Conservation (phyloP, 2,113 vertebrate genomes). For the Dermatemys mawii region DNA sequence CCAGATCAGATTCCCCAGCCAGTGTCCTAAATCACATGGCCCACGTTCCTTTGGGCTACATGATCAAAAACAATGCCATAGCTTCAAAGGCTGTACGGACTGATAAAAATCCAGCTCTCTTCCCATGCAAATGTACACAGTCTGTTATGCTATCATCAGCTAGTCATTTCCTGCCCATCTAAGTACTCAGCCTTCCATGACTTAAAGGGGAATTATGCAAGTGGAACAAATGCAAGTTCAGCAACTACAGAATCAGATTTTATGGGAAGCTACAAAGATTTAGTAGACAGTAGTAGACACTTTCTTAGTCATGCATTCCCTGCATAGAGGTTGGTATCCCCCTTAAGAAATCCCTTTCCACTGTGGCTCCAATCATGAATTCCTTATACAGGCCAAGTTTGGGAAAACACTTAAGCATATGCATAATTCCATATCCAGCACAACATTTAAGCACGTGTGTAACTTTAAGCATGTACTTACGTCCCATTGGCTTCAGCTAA, state of each 20-base stretch:
- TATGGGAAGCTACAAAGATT: constrained; percentile 36
- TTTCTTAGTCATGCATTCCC: constrained; percentile 18
- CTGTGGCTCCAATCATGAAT: background rate
- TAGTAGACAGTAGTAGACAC: background rate
- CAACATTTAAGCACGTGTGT: background rate
- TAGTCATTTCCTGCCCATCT: constrained; percentile 40
- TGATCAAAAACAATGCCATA: constrained; percentile 6
- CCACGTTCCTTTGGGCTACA: constrained; percentile 33
- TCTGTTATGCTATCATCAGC: constrained; percentile 10
- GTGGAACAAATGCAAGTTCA: background rate
- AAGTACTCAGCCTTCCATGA: constrained; percentile 25
- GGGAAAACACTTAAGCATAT: constrained; percentile 47
- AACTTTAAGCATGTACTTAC: background rate
- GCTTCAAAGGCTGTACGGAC: background rate
- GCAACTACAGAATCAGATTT: background rate
- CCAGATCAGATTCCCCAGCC: constrained; percentile 69
- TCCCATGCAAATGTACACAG: background rate
- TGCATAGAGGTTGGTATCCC: constrained; percentile 41
- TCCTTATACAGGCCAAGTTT: constrained; percentile 34
- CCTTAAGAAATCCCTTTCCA: constrained; percentile 35
- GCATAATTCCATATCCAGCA: constrained; percentile 35
- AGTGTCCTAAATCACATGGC: constrained; percentile 69
- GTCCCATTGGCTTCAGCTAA: background rate
- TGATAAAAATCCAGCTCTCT: constrained; percentile 36
- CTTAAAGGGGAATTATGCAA: background rate